Evolutionary conservation across 2,888 invertebrate species (phyloP).

Genomic region (Prosopocoilus inquinatus): DNA sequence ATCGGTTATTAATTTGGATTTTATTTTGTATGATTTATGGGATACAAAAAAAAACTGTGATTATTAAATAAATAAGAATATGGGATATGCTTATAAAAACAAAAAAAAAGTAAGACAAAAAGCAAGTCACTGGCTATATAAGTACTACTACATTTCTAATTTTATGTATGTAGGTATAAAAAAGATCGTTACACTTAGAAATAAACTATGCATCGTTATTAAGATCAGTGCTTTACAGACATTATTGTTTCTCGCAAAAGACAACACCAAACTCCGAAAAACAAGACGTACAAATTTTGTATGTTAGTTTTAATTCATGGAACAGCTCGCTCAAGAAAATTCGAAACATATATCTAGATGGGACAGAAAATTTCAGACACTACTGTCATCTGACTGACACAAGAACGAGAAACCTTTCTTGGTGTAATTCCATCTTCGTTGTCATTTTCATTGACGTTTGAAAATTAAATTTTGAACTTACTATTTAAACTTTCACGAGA

Average conservation of each 20-base stretch:
- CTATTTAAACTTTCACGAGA: too few relatives aligned
- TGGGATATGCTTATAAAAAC: constrained; percentile 12
- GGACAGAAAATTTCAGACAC: too few relatives aligned
- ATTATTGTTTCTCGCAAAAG: background rate
- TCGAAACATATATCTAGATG: too few relatives aligned
- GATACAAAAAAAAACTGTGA: constrained; percentile 17
- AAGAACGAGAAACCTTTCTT: too few relatives aligned
- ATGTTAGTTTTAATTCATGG: too few relatives aligned
- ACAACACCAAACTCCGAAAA: too few relatives aligned
- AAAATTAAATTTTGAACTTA: too few relatives aligned
- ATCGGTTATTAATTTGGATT: background rate
- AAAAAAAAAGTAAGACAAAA: constrained; percentile 8
- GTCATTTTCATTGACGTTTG: too few relatives aligned
- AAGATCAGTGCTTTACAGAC: background rate
- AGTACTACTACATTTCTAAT: constrained; percentile 15
- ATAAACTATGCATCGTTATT: background rate
- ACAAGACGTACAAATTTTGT: too few relatives aligned
- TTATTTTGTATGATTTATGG: constrained; percentile 11
- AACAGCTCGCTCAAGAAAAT: too few relatives aligned
- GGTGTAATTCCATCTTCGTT: too few relatives aligned
- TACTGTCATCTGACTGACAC: too few relatives aligned
- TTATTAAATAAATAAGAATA: constrained; percentile 16
- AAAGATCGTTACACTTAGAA: background rate
- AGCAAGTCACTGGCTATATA: constrained; percentile 23
- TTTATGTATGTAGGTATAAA: constrained; percentile 2